Percentiles rank a stretch among this genome's conserved stretches.
Evolutionary conservation across 2,797 vertebrate species (phyloP).

Genomic region (Limnodromus scolopaceus): DNA sequence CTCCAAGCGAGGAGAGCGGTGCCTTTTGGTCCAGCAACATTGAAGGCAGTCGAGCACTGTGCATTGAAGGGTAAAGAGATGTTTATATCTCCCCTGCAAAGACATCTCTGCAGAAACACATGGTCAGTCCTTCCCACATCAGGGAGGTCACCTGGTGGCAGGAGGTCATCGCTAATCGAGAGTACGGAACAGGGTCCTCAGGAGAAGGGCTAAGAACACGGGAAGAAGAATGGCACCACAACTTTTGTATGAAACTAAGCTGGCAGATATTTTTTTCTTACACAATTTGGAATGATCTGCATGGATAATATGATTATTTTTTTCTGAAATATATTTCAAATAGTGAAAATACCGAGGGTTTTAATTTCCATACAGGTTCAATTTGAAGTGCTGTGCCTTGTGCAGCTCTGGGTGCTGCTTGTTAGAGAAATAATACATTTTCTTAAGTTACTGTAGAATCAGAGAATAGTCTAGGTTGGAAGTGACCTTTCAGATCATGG

Average conservation of each 20-base stretch:
- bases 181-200: background rate
- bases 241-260: background rate
- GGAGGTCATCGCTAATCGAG: fast-evolving
- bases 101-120: background rate
- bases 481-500: background rate
- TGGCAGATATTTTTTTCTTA: background rate
- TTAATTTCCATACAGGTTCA: background rate
- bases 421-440: background rate
- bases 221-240: background rate
- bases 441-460: background rate
- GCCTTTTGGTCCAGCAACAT: background rate
- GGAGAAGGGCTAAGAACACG: background rate
- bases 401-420: background rate
- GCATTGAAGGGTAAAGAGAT: background rate
- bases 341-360: background rate
- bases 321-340: background rate
- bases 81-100: background rate
- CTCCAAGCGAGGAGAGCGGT: fast-evolving
- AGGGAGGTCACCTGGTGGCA: background rate
- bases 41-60: too few species aligned
- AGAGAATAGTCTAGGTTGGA: background rate
- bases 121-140: background rate
- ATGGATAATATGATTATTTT: background rate
- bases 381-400: background rate
- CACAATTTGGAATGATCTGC: background rate